phyloP scores from a whole-genome alignment of 2,797 vertebrate genomes.

The Chrosomus eos region DNA sequence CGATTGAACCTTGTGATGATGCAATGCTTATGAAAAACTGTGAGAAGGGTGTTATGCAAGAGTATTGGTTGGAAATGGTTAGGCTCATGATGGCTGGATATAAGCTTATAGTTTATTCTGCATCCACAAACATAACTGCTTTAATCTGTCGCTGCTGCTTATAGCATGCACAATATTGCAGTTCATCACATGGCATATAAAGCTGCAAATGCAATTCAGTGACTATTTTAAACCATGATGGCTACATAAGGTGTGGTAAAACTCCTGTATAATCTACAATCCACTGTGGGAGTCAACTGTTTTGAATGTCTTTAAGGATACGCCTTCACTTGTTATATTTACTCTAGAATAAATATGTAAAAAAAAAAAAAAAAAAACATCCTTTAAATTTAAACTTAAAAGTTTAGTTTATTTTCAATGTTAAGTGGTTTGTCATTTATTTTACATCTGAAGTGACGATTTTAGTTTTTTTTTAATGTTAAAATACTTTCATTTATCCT shows the following conservation, averaged over 20 bases:
- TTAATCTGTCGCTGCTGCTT: slow-evolving; percentile 24
- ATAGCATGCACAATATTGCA: background rate
- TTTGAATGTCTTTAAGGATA: background rate
- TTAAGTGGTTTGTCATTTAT: background rate
- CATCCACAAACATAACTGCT: slow-evolving; percentile 5
- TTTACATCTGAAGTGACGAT: background rate
- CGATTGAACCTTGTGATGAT: slow-evolving; percentile 42
- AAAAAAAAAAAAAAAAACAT: too few relatives aligned
- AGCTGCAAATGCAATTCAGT: slow-evolving; percentile 40
- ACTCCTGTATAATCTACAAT: slow-evolving; percentile 4
- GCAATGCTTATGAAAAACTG: slow-evolving; percentile 57
- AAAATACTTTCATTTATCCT: background rate
- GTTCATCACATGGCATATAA: background rate
- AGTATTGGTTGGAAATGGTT: slow-evolving; percentile 52
- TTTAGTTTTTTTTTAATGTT: background rate
- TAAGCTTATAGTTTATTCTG: background rate
- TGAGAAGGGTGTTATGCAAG: slow-evolving; percentile 65
- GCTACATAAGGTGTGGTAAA: slow-evolving; percentile 27
- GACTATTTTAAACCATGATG: background rate
- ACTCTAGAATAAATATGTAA: too few relatives aligned
- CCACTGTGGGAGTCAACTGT: background rate
- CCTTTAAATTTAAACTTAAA: background rate
- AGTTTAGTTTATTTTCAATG: background rate
- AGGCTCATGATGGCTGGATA: background rate
- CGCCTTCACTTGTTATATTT: background rate